Base-by-base conservation (phyloP, 2,113 vertebrate genomes). In the Laterallus jamaicensis region DNA sequence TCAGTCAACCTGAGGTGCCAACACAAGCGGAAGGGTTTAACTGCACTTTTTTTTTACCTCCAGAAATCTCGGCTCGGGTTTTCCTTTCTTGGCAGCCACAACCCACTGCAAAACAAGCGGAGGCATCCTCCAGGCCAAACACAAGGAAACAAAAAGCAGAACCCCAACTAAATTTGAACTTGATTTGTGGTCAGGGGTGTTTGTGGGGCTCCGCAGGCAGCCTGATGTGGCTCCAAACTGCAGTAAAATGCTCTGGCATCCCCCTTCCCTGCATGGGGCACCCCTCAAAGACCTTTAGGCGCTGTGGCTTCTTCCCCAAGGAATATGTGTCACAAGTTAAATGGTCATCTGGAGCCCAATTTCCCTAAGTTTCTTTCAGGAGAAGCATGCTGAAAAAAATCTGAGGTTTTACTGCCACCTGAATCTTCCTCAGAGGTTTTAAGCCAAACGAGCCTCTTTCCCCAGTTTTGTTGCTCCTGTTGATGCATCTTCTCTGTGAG, bases 341-440 rank as follows among this genome's bases (percentile, higher is more conserved):
- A 35, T 13, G 63, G 39, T 67, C 77, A 56, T 50, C 50, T 56
- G 62, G 62, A 55, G 24, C 32, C 31, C 3, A 29, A 6, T 56
- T 35, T 47, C 32, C 39, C 17, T 22, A 35, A 35, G 24, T 35
- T 67, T 44, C 25, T 25, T 29, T 67, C 25, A 44, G 28, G 31
- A 44, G 50, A 56, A 55, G 7, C 63, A 54, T 5, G 39, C 31
- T 35, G 63, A 31, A n/a, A 54, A 70, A 25, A 16, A 15, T 7
- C 29, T 44, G 24, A 8, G 25, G 44, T 67, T 86, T 55, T 79
- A 42, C 26, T 60, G 42, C 71, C 60, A 63, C 6, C 29, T 39
- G 35, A 79, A 58, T 16, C 18, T 52, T 50, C 4, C 52, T 60
- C 0, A 0, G 31, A 79, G 42, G 3, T 7, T 59, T 92, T 79